Evolutionary conservation across 1,140 invertebrate genomes (phyloP).

Genomic region (Elysia chlorotica): DNA sequence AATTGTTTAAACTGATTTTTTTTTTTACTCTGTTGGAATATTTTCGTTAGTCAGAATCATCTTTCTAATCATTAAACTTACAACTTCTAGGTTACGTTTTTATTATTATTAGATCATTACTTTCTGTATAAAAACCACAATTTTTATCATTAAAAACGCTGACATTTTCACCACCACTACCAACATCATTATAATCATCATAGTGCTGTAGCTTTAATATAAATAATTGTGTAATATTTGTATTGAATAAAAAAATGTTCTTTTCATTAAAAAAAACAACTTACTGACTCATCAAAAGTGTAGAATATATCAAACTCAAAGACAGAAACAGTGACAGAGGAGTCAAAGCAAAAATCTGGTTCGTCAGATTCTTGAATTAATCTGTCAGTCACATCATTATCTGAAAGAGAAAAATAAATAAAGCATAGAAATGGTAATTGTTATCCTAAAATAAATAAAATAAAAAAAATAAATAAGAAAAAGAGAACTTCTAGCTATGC

Average conservation of each 20-base stretch:
- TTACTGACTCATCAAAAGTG: conserved; percentile 9
- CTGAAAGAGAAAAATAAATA: conserved; percentile 20
- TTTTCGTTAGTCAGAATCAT: no score
- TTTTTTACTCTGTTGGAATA: no score
- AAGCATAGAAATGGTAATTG: no score
- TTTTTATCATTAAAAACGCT: neutral
- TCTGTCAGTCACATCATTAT: conserved; percentile 17
- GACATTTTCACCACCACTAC: neutral
- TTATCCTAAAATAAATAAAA: no score
- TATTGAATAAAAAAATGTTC: no score
- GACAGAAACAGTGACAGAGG: neutral
- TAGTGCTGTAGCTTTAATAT: neutral
- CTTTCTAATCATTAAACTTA: no score
- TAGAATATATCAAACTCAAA: conserved; percentile 25
- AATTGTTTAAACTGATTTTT: no score
- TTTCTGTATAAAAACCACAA: neutral
- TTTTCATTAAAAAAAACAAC: no score
- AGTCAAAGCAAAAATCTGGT: conserved; percentile 23
- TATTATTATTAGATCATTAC: neutral
- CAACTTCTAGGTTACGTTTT: no score
- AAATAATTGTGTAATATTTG: no score
- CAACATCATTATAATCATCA: neutral
- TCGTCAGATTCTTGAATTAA: conserved; percentile 3
- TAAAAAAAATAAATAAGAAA: no score
- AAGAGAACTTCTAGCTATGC: no score